A percentile compares a stretch with the other conserved stretches of the same genome.
Conservation (phyloP, 2,888 invertebrate species). For the Scaeva pyrastri region DNA sequence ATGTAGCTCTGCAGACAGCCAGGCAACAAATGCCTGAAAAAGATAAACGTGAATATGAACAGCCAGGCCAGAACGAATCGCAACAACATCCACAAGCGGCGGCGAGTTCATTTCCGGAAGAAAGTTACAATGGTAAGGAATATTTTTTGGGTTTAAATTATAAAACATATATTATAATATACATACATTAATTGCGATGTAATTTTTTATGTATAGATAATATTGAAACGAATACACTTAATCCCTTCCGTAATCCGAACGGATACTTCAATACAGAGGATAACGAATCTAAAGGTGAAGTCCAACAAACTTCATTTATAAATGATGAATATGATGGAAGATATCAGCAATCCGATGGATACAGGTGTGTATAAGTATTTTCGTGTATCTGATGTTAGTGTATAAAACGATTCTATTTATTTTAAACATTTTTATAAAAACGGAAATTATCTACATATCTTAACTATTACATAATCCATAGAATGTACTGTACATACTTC, state of each 20-base stretch:
- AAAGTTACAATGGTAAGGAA: constrained; percentile 52
- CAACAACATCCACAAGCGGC: constrained; percentile 52
- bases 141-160: constrained; percentile 18
- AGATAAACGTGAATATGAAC: constrained; percentile 85
- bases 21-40: constrained; percentile 90
- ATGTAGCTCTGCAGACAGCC: constrained; percentile 93
- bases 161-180: background rate
- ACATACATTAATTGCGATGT: background rate
- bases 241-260: constrained; percentile 83
- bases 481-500: too few relatives aligned
- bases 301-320: constrained; percentile 83
- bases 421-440: background rate
- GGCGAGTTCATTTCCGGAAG: constrained; percentile 49
- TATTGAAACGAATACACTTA: constrained; percentile 82
- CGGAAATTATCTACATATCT: background rate
- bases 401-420: background rate
- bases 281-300: constrained; percentile 79
- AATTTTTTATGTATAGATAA: constrained; percentile 44
- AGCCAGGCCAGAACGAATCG: constrained; percentile 78
- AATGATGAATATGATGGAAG: constrained; percentile 82
- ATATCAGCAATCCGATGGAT: constrained; percentile 83
- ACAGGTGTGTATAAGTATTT: constrained; percentile 79
- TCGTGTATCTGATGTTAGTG: background rate
- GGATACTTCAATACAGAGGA: constrained; percentile 80
- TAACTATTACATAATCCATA: constrained; percentile 7